Evolutionary conservation across 2,113 vertebrate genomes (phyloP).

Genomic region (Tragelaphus imberbis): DNA sequence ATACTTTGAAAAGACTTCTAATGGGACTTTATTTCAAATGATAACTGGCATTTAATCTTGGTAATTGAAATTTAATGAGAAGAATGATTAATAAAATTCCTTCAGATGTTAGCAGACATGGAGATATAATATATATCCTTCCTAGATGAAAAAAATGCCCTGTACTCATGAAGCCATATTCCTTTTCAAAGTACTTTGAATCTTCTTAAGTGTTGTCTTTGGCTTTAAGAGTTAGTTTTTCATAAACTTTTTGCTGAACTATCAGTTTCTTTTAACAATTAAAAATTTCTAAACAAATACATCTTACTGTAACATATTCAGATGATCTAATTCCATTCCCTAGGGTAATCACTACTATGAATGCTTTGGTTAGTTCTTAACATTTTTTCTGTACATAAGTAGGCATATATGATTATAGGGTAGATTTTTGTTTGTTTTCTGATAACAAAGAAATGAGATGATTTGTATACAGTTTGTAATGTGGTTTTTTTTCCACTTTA

Average conservation of each 20-base stretch:
- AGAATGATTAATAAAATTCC: conserved; percentile 4
- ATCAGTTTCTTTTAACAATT: background rate
- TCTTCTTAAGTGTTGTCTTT: background rate
- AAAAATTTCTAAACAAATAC: background rate
- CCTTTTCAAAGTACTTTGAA: background rate
- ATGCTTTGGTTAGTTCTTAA: background rate
- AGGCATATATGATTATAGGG: background rate
- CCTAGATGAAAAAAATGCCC: background rate
- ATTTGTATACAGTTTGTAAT: background rate
- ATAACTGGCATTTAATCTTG: background rate
- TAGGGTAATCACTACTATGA: background rate
- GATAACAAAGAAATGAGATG: conserved; percentile 2
- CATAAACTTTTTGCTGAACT: background rate
- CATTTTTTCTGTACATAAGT: background rate
- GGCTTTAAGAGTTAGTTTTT: background rate
- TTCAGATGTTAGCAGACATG: background rate
- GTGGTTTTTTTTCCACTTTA: background rate
- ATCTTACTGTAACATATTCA: background rate
- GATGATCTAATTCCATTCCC: background rate
- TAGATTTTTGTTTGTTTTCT: background rate
- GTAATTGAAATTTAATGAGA: background rate
- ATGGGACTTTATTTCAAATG: background rate
- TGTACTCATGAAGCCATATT: background rate
- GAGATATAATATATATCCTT: background rate
- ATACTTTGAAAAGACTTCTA: background rate